Evolutionary conservation across 2,888 invertebrate genomes (phyloP).

Genomic region (Allolobophora icterica): DNA sequence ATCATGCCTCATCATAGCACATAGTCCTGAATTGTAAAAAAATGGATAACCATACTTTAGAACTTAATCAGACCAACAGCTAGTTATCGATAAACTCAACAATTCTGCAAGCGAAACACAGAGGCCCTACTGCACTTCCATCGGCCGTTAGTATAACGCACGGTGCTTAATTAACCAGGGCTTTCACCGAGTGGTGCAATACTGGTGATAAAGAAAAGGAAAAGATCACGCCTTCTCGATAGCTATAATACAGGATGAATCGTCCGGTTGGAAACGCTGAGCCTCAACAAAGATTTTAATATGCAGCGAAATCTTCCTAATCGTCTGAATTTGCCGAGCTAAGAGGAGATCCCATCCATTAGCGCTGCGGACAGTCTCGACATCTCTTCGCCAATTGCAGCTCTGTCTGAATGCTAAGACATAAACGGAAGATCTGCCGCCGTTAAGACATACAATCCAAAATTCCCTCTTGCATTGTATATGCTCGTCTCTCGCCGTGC

Average conservation of each 20-base stretch:
- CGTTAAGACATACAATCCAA: not conserved
- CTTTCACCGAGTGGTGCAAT: not conserved
- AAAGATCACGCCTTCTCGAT: not conserved
- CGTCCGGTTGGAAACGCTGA: not conserved
- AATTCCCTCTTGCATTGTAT: not conserved
- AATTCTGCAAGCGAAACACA: too few species aligned
- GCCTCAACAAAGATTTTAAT: conserved; percentile 3
- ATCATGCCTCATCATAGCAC: too few species aligned
- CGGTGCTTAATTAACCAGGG: not conserved
- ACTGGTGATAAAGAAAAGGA: not conserved
- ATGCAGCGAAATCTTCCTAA: not conserved
- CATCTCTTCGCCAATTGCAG: not conserved
- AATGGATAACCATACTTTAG: too few species aligned
- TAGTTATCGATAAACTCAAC: not conserved
- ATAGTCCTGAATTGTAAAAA: too few species aligned
- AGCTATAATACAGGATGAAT: not conserved
- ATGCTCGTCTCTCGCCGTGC: not conserved
- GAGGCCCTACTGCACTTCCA: not conserved
- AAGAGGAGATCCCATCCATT: not conserved
- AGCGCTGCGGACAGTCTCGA: not conserved
- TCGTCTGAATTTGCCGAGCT: not conserved
- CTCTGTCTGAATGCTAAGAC: not conserved
- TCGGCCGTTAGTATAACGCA: not conserved
- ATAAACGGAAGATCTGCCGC: not conserved
- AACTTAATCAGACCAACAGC: not conserved